phyloP scores from a whole-genome alignment of 2,888 invertebrate genomes.

The Cepaea hortensis region DNA sequence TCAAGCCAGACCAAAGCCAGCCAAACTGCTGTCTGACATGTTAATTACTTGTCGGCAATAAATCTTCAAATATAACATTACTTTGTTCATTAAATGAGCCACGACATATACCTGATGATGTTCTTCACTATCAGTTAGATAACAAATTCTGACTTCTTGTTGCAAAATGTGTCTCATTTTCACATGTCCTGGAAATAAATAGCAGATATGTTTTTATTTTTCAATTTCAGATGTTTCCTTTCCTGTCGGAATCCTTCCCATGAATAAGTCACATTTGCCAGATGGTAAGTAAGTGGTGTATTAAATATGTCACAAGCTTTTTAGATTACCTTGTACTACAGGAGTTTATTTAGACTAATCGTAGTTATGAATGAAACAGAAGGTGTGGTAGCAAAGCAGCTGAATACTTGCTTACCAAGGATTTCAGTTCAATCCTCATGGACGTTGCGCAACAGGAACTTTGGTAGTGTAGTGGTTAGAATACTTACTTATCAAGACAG shows the following conservation, averaged over 20 bases:
- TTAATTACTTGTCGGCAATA: no score
- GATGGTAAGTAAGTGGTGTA: constrained; percentile 48
- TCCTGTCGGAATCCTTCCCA: constrained; percentile 55
- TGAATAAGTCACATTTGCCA: constrained; percentile 46
- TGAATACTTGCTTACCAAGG: no score
- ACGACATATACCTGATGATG: not conserved
- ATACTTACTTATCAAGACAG: no score
- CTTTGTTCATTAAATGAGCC: not conserved
- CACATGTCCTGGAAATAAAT: not conserved
- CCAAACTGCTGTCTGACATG: no score
- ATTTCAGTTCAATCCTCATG: no score
- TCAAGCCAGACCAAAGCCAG: no score
- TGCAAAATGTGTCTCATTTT: not conserved
- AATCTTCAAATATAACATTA: not conserved
- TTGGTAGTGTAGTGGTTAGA: no score
- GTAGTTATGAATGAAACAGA: no score
- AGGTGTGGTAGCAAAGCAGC: no score
- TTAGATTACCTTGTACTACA: not conserved
- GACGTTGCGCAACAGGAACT: no score
- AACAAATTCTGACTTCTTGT: not conserved
- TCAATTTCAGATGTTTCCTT: constrained; percentile 56
- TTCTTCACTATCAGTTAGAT: not conserved
- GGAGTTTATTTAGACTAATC: no score
- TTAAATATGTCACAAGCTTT: no score
- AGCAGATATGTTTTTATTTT: not conserved